Conservation (phyloP, 2,888 invertebrate genomes). For the Caenorhabditis uteleia region DNA sequence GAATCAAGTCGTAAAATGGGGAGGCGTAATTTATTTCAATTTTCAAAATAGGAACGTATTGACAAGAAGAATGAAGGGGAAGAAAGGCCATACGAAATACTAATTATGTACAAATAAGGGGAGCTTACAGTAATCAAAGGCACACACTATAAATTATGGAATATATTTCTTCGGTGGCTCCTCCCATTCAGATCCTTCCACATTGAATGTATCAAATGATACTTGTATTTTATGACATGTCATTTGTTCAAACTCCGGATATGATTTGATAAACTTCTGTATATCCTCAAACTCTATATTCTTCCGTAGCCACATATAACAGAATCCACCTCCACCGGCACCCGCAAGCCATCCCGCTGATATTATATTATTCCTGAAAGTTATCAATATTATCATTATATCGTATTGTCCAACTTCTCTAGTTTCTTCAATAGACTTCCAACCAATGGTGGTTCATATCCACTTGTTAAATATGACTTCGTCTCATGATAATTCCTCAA, state of each 20-base stretch:
- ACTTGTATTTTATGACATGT: conserved; percentile 15
- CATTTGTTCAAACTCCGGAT: conserved; percentile 10
- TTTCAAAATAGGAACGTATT: too few relatives aligned
- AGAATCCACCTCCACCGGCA: conserved; percentile 60
- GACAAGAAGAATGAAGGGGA: too few relatives aligned
- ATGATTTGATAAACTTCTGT: background rate
- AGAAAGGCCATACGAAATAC: too few relatives aligned
- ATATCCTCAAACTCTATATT: conserved; percentile 12
- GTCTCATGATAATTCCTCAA: conserved; percentile 47
- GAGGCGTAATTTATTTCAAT: too few relatives aligned
- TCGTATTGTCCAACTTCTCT: conserved; percentile 4
- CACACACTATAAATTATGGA: too few relatives aligned
- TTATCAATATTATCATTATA: background rate
- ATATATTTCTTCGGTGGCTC: too few relatives aligned
- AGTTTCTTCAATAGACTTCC: conserved; percentile 36
- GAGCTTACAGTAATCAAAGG: too few relatives aligned
- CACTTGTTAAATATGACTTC: conserved; percentile 54
- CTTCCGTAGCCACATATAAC: conserved; percentile 49
- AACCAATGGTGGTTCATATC: conserved; percentile 54
- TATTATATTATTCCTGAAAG: conserved; percentile 29
- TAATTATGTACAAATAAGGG: too few relatives aligned
- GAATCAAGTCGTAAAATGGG: too few relatives aligned
- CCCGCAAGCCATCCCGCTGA: conserved; percentile 58
- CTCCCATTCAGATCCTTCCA: too few relatives aligned
- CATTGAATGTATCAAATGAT: background rate